Conservation (phyloP, 1,140 invertebrate genomes). For the Chlorops oryzae region DNA sequence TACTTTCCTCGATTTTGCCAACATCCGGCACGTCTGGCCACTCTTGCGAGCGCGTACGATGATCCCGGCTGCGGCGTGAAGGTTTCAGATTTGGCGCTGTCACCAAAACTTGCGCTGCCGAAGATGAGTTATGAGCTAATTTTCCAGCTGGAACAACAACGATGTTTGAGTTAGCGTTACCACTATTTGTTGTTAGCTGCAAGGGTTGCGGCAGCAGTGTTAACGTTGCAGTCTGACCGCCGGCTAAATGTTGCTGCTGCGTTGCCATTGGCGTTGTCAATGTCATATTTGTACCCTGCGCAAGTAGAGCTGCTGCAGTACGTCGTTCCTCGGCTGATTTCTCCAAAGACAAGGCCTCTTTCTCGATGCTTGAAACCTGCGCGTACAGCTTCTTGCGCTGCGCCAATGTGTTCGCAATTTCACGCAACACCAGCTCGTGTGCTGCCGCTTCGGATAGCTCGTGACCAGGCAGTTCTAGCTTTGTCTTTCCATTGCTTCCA, state of each 20-base stretch:
- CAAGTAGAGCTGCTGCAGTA: constrained; percentile 49
- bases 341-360: constrained; percentile 68
- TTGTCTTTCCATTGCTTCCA: constrained; percentile 31
- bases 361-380: constrained; percentile 68
- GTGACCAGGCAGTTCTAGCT: constrained; percentile 24
- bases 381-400: constrained; percentile 74
- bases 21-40: constrained; percentile 86
- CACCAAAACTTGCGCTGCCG: constrained; percentile 7
- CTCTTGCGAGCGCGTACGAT: constrained; percentile 73
- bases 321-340: constrained; percentile 60
- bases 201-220: constrained; percentile 6
- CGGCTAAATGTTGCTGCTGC: no score
- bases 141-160: background rate
- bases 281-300: constrained; percentile 42
- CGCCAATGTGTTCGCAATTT: constrained; percentile 74
- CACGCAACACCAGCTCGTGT: constrained; percentile 74
- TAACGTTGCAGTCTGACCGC: no score
- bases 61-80: constrained; percentile 62
- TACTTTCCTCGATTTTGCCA: constrained; percentile 84
- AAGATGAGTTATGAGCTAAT: background rate
- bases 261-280: constrained; percentile 24
- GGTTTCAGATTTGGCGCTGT: constrained; percentile 36
- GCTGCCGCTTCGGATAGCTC: constrained; percentile 61
- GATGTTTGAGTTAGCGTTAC: background rate
- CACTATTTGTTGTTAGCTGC: constrained; percentile 11